phyloP scores from a whole-genome alignment of 2,113 vertebrate species.

The Centropristis striata region DNA sequence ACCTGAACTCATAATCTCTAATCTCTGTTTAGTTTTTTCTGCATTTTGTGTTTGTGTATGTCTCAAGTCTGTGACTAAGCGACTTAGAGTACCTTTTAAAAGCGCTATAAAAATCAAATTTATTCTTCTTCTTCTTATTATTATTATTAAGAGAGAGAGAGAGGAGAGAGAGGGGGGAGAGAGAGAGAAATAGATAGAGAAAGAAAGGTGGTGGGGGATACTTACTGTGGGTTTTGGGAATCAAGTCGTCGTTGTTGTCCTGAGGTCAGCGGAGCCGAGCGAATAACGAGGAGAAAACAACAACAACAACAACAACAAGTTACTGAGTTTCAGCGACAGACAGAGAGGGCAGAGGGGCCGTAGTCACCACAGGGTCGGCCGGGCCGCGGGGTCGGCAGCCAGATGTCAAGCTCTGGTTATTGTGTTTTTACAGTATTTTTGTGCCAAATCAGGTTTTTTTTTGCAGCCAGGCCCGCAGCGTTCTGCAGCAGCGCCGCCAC shows the following conservation, averaged over 20 bases:
- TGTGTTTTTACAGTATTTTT: no score
- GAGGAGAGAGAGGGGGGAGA: fast-evolving
- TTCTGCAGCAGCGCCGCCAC: slow-evolving; percentile 84
- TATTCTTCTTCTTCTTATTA: no score
- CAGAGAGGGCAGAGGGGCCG: slow-evolving; percentile 78
- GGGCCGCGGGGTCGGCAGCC: slow-evolving; percentile 65
- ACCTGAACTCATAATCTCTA: no score
- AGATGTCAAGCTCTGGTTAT: no score
- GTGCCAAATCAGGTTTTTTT: no score
- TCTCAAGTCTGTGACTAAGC: no score
- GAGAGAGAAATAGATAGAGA: background rate
- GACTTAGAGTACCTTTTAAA: no score
- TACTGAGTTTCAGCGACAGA: slow-evolving; percentile 86
- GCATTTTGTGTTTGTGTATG: no score
- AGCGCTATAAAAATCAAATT: no score
- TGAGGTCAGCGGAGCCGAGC: slow-evolving; percentile 92
- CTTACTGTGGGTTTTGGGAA: slow-evolving; percentile 99
- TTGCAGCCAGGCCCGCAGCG: background rate
- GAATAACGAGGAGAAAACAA: slow-evolving; percentile 86
- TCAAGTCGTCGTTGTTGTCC: slow-evolving; percentile 97
- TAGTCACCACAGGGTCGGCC: slow-evolving; percentile 48
- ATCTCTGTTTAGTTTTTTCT: no score
- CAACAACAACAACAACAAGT: slow-evolving; percentile 80
- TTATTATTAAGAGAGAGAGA: no score
- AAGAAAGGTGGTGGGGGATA: slow-evolving; percentile 77